phyloP scores from a whole-genome alignment of 2,888 invertebrate genomes.

The Podotricha telesiphe region DNA sequence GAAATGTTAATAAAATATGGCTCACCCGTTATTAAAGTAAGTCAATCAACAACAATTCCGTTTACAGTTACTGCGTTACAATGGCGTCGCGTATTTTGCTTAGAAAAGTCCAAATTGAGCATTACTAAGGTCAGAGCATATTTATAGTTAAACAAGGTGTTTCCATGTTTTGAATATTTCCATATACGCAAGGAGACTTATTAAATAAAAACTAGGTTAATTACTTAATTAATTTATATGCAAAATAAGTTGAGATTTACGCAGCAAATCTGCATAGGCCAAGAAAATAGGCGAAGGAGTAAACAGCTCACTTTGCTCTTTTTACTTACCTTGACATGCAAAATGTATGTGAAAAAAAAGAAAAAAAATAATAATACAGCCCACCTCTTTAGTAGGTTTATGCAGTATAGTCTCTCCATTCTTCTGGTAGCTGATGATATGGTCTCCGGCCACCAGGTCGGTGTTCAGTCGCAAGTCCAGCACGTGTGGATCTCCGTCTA shows the following conservation, averaged over 20 bases:
- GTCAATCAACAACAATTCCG: too few relatives aligned
- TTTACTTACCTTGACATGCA: too few relatives aligned
- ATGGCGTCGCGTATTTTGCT: too few relatives aligned
- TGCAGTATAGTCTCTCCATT: slow-evolving; percentile 80
- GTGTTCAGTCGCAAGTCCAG: slow-evolving; percentile 89
- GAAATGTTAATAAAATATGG: too few relatives aligned
- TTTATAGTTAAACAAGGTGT: not conserved
- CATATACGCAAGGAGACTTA: slow-evolving; percentile 6
- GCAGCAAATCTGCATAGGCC: too few relatives aligned
- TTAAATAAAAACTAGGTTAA: not conserved
- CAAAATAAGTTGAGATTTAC: not conserved
- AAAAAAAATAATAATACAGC: not conserved
- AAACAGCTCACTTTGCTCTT: too few relatives aligned
- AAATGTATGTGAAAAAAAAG: too few relatives aligned
- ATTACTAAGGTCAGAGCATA: too few relatives aligned
- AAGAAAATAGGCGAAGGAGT: too few relatives aligned
- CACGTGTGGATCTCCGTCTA: slow-evolving; percentile 86
- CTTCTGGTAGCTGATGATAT: slow-evolving; percentile 85
- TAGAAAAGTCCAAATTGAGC: too few relatives aligned
- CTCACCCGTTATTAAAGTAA: too few relatives aligned
- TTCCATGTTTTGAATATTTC: not conserved
- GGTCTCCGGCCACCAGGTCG: slow-evolving; percentile 87
- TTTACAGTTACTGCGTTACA: too few relatives aligned
- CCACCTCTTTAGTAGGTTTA: slow-evolving; percentile 82
- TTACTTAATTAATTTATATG: not conserved